These are phyloP conservation scores for Drosophila willistoni DNA, from an alignment of 1,140 invertebrate genomes.

Conservation along the genomic window DNA sequence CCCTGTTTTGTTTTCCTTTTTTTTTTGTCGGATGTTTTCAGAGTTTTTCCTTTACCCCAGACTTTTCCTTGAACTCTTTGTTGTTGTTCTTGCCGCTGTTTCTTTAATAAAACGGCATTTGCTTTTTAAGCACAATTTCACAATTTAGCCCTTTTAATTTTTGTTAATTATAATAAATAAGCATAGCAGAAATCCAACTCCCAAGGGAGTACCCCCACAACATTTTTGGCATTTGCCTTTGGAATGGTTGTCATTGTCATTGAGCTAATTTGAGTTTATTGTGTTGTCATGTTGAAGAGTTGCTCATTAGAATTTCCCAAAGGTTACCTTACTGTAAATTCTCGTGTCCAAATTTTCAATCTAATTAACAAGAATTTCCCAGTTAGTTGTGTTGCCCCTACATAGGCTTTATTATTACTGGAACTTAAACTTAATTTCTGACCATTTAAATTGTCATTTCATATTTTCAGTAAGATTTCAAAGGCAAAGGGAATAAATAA, in stretches of 20 bases:
- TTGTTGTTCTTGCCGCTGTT: neutral
- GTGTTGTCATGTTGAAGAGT: conserved; percentile 36
- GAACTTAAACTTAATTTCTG: too few species aligned
- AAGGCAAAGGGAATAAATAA: too few species aligned
- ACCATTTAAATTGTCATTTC: too few species aligned
- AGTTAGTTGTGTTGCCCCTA: too few species aligned
- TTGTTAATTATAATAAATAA: conserved; percentile 77
- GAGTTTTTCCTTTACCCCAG: conserved; percentile 4
- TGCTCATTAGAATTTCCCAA: conserved; percentile 24
- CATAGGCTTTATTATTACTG: too few species aligned
- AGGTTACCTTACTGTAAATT: neutral
- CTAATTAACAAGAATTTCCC: neutral
- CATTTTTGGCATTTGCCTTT: conserved; percentile 7
- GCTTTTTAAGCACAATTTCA: conserved; percentile 71
- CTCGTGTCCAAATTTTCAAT: neutral
- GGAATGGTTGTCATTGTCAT: conserved; percentile 54
- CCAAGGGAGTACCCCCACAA: neutral
- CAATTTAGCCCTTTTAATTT: conserved; percentile 77
- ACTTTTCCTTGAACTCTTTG: neutral
- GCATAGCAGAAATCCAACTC: conserved; percentile 26
- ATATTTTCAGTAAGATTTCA: too few species aligned
- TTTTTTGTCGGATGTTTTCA: conserved; percentile 1
- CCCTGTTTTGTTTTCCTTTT: neutral
- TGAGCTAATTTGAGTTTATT: conserved; percentile 68
- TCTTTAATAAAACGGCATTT: conserved; percentile 65